Evolutionary conservation across 2,797 vertebrate species (phyloP).

Genomic region (Tamandua tetradactyla): DNA sequence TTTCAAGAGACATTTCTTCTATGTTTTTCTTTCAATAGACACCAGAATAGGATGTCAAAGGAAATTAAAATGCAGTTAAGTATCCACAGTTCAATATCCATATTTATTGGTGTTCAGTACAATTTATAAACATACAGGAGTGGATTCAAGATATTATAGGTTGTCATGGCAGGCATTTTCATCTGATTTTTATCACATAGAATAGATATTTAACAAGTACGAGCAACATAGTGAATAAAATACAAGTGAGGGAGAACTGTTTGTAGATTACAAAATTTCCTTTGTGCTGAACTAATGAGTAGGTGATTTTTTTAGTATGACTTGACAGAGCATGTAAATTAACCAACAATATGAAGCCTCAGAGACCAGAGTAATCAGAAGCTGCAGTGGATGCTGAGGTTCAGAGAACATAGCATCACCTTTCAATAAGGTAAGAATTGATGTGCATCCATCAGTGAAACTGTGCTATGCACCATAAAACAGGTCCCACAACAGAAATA

Average conservation of each 20-base stretch:
- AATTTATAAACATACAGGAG: constrained; percentile 2
- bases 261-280: constrained; percentile 52
- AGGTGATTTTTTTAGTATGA: constrained; percentile 24
- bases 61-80: constrained; percentile 38
- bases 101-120: neutral
- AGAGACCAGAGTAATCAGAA: constrained; percentile 9
- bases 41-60: constrained; percentile 25
- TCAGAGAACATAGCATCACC: neutral
- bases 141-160: neutral
- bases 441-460: neutral
- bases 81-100: neutral
- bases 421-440: constrained; percentile 52
- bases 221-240: constrained; percentile 34
- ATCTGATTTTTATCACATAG: constrained; percentile 60
- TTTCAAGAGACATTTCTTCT: constrained; percentile 20
- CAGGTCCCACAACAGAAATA: neutral
- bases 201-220: constrained; percentile 69
- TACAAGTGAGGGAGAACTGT: constrained; percentile 4
- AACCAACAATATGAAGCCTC: constrained; percentile 12
- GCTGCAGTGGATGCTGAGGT: neutral
- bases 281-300: constrained; percentile 60
- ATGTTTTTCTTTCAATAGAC: constrained; percentile 20
- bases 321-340: constrained; percentile 55
- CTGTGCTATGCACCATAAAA: constrained; percentile 13
- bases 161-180: constrained; percentile 29